Conservation (phyloP, 2,888 invertebrate genomes). For the Meteorus cinctellus region DNA sequence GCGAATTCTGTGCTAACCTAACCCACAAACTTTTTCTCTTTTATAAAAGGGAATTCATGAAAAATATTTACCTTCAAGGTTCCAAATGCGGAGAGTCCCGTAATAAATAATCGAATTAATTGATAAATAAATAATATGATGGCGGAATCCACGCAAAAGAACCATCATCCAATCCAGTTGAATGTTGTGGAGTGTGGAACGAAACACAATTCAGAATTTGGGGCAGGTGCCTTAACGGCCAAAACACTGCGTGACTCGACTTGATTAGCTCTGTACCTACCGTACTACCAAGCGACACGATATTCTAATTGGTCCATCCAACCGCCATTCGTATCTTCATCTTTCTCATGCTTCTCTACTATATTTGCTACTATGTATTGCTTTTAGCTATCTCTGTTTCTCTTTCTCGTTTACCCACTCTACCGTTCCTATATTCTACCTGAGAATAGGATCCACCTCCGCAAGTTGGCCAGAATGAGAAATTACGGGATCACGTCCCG, state of each 20-base stretch:
- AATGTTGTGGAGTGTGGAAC: conserved; percentile 25
- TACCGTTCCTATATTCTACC: not conserved
- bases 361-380: conserved; percentile 13
- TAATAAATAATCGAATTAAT: too few species aligned
- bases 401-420: conserved; percentile 2
- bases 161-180: conserved; percentile 13
- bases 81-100: too few species aligned
- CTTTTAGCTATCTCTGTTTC: conserved; percentile 14
- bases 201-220: conserved; percentile 45
- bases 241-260: conserved; percentile 57
- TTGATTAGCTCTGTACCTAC: conserved; percentile 53
- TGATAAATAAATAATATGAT: not conserved
- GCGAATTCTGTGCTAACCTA: too few species aligned
- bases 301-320: conserved; percentile 58
- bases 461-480: conserved; percentile 56
- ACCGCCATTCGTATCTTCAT: conserved; percentile 38
- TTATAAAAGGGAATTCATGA: too few species aligned
- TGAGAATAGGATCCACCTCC: conserved; percentile 28
- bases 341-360: conserved; percentile 28
- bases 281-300: conserved; percentile 46
- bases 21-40: too few species aligned
- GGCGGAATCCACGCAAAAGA: conserved; percentile 25
- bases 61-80: too few species aligned
- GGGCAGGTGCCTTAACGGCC: conserved; percentile 50
- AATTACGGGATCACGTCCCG: conserved; percentile 61